Conservation (phyloP, 30 jellyfish, hydroid and myxozoan genomes). For the Hydra vulgaris region DNA sequence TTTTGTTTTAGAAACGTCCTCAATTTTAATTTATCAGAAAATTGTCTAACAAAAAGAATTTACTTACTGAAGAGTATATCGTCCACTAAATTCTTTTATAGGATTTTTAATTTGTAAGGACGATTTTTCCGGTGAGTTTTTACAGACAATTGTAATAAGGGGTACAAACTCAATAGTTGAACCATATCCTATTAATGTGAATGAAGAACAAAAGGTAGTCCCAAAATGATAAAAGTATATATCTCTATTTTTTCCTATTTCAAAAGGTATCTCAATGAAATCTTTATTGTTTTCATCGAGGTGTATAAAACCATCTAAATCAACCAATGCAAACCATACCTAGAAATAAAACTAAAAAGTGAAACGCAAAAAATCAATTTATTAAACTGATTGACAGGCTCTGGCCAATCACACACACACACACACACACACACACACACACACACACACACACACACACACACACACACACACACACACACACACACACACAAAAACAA, state of each 20-base stretch:
- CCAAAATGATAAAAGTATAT: conserved; percentile 15
- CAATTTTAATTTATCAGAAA: too few species aligned
- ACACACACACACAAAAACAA: too few species aligned
- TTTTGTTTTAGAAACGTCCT: too few species aligned
- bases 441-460: too few species aligned
- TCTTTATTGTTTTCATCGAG: background rate
- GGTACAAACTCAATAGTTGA: background rate
- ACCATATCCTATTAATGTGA: background rate
- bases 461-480: too few species aligned
- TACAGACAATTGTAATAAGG: background rate
- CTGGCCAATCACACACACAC: too few species aligned
- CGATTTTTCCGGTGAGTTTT: background rate
- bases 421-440: too few species aligned
- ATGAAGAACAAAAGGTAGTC: conserved; percentile 6
- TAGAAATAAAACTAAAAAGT: background rate
- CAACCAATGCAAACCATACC: conserved; percentile 21
- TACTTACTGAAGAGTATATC: conserved; percentile 2
- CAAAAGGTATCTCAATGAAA: background rate
- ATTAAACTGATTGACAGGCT: background rate
- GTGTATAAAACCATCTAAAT: background rate
- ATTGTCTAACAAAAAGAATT: too few species aligned
- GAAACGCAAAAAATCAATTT: background rate
- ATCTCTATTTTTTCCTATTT: background rate
- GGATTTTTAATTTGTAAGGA: background rate
- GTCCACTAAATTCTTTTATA: background rate